Conservation (phyloP, 2,113 vertebrate genomes). For the Petromus typicus region DNA sequence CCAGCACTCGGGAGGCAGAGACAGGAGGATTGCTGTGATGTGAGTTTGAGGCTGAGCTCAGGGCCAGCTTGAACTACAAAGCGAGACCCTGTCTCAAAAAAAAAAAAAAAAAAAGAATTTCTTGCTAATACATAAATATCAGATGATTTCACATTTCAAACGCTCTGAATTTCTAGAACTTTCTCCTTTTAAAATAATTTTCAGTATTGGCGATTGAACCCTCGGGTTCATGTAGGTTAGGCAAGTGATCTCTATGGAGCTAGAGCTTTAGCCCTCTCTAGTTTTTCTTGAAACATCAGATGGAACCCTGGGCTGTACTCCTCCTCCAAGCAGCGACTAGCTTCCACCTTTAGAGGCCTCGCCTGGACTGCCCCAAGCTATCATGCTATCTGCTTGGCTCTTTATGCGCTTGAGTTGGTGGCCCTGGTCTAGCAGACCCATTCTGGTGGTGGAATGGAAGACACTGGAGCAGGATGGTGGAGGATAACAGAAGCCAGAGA, state of each 20-base stretch:
- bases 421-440: not conserved
- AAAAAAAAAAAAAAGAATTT: not conserved
- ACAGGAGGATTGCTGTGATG: no score
- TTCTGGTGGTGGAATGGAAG: not conserved
- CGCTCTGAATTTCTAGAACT: not conserved
- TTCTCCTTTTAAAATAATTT: not conserved
- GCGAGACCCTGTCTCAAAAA: no score
- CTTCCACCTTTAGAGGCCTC: not conserved
- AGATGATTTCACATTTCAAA: not conserved
- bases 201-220: not conserved
- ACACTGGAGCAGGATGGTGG: not conserved
- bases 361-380: not conserved
- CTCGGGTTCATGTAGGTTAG: not conserved
- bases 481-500: not conserved
- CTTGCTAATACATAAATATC: conserved; percentile 17
- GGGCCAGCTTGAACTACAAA: no score
- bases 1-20: no score
- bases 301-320: not conserved
- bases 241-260: not conserved
- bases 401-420: not conserved
- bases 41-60: no score
- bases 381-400: not conserved
- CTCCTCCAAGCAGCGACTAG: conserved; percentile 6
- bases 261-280: not conserved
- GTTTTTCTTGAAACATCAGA: conserved; percentile 38